Conservation (phyloP, 2,888 invertebrate species). For the Clanis bilineata region DNA sequence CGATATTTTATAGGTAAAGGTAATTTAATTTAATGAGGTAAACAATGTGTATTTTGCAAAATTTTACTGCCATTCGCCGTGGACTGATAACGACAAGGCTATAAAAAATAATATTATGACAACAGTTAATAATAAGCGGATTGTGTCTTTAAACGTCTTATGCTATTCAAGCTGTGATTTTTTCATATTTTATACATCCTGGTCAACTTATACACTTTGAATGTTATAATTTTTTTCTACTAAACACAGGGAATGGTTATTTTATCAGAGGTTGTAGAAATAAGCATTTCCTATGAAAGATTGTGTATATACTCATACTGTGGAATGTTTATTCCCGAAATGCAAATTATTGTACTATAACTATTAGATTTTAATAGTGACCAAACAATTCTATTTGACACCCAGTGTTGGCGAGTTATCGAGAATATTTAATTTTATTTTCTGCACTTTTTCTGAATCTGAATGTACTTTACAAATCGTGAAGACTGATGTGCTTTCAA, state of each 20-base stretch:
- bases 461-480: slow-evolving; percentile 35
- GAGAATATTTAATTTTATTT: slow-evolving; percentile 32
- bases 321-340: slow-evolving; percentile 4
- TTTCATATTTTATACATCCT: slow-evolving; percentile 1
- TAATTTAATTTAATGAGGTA: slow-evolving; percentile 16
- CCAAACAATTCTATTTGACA: slow-evolving; percentile 22
- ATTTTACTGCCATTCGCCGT: slow-evolving; percentile 1
- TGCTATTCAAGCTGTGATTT: not conserved
- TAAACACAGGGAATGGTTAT: not conserved
- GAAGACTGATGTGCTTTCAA: slow-evolving; percentile 70
- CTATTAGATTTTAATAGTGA: slow-evolving; percentile 13
- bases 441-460: slow-evolving; percentile 27
- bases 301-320: not conserved
- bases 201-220: not conserved
- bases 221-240: not conserved
- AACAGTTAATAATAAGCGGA: slow-evolving; percentile 1
- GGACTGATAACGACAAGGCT: slow-evolving; percentile 4
- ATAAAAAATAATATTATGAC: slow-evolving; percentile 1
- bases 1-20: slow-evolving; percentile 47
- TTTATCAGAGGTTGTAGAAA: not conserved
- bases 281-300: slow-evolving; percentile 2
- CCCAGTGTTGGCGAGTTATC: slow-evolving; percentile 37
- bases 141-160: not conserved
- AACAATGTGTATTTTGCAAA: slow-evolving; percentile 22
- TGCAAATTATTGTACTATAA: slow-evolving; percentile 20